These are phyloP conservation scores for Steinernema khuongi DNA, from an alignment of 1,140 invertebrate species.

Conservation along the genomic window DNA sequence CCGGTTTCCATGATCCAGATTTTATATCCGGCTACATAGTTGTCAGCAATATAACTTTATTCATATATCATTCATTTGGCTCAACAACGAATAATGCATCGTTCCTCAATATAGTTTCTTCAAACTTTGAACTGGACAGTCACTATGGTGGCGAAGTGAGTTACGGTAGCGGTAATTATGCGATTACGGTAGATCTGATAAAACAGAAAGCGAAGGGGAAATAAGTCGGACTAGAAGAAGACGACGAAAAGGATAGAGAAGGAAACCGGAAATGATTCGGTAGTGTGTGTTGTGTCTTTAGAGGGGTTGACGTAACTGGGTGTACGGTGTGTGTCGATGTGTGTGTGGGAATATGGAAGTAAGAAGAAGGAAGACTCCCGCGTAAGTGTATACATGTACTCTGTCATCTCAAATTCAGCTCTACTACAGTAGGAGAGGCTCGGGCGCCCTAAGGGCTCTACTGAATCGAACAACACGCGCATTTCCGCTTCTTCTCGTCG, in stretches of 20 bases:
- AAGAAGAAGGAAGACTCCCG: background rate
- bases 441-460: background rate
- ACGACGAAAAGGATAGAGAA: background rate
- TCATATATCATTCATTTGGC: background rate
- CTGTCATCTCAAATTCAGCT: conserved; percentile 12
- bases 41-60: too few species aligned
- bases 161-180: background rate
- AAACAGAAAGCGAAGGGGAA: background rate
- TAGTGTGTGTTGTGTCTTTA: background rate
- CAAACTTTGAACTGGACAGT: background rate
- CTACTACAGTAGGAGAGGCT: background rate
- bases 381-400: conserved; percentile 12
- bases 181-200: conserved; percentile 9
- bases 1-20: too few species aligned
- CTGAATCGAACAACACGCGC: background rate
- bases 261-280: background rate
- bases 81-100: background rate
- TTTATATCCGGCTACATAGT: too few species aligned
- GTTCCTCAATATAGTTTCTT: conserved; percentile 3
- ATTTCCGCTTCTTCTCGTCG: conserved; percentile 12
- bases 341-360: background rate
- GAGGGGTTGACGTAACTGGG: background rate
- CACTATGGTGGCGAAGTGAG: background rate
- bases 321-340: background rate
- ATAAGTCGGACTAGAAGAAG: background rate